Base-by-base conservation (phyloP, 2,113 vertebrate genomes). In the Halcyon senegalensis region DNA sequence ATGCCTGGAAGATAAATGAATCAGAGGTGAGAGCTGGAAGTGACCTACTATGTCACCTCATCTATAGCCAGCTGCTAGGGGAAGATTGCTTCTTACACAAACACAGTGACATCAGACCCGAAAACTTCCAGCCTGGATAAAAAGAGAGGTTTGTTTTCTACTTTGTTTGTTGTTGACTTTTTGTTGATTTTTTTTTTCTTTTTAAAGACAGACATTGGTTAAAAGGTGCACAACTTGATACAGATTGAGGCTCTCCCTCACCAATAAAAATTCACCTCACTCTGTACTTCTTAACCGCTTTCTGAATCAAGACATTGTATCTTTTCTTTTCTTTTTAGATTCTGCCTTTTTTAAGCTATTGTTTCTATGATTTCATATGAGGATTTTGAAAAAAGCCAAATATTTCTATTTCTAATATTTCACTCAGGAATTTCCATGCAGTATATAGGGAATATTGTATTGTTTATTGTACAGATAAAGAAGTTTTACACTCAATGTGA, bases 1-100 rank as follows among this genome's bases (percentile, higher is more conserved):
- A 74, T 87, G 84, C 63, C 63, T 91, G 66, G 94, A 96, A 96
- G 93, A 95, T 58, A 89, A 94, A 77, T 79, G 58, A 93, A 96
- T 96, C 89, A 67, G 84, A 91, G 58, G 79, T 28, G 58, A 84
- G 69, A 77, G 28, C 28, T 75, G 67, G 55, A 91, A 94, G 73
- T 93, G 73, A 70, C 43, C 2, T 18, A 20, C 25, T 80, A 16
- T 92, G 56, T 75, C 76, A 75, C 50, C 30, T 89, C 0, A 0
- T 87, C 35, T 68, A 51, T 30, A 81, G 73, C 33, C 31, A 66
- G 30, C 76, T 95, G 73, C 35, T 69, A 72, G 30, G 18, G 55
- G 20, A 94, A 84, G 41, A 73, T 12, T 84, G 16, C 60, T 92
- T 75, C 48, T 53, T 63, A 7, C 20, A 72, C 21, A 70, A 89